phyloP scores from a whole-genome alignment of 2,113 vertebrate genomes.

The Jaculus jaculus region DNA sequence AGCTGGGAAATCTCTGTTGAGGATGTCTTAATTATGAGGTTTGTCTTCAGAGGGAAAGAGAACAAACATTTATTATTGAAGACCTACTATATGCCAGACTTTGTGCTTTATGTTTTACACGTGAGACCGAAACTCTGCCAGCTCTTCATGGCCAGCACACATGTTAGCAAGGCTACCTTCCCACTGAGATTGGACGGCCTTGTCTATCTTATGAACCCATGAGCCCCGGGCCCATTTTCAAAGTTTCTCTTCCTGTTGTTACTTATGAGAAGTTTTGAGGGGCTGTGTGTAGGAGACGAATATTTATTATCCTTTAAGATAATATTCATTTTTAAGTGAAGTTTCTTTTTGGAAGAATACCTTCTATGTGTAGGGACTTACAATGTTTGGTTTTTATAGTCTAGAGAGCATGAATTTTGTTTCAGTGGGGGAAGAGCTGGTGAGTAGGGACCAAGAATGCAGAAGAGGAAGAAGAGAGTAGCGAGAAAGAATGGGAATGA shows the following conservation, averaged over 20 bases:
- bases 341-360: no score
- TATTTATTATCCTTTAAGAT: no score
- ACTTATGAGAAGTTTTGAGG: neutral
- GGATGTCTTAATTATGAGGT: slow-evolving; percentile 52
- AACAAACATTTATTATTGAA: slow-evolving; percentile 63
- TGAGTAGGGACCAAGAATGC: neutral
- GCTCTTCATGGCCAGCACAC: neutral
- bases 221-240: neutral
- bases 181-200: neutral
- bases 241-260: neutral
- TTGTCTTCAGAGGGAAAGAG: slow-evolving; percentile 46
- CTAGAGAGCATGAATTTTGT: neutral
- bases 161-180: neutral
- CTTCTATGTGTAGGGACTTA: neutral
- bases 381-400: neutral
- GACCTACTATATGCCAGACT: neutral
- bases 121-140: neutral
- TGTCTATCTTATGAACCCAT: neutral
- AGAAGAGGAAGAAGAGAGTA: neutral
- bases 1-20: neutral
- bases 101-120: neutral
- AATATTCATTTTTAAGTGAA: no score
- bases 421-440: neutral
- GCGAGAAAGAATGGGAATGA: neutral
- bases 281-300: neutral